Conservation (phyloP, 1,140 invertebrate species). For the Metopolophium dirhodum region DNA sequence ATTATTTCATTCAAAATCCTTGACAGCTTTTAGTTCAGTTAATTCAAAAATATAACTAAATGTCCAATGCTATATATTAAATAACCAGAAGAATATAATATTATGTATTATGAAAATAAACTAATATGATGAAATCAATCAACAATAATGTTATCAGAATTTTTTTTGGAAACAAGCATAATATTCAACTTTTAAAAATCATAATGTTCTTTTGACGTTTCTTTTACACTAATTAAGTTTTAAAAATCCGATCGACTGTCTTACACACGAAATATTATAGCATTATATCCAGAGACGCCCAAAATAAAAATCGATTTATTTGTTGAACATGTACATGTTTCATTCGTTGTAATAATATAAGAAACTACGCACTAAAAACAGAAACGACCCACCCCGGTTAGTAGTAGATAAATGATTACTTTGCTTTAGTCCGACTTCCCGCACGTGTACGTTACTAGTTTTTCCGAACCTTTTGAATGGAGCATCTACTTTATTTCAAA, state of each 20-base stretch:
- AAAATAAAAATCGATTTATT: constrained; percentile 1
- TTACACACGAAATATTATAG: not conserved
- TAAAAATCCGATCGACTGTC: not conserved
- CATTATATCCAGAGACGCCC: not conserved
- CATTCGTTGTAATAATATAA: not conserved
- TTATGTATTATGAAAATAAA: not conserved
- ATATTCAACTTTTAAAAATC: not conserved
- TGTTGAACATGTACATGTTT: not conserved
- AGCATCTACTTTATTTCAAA: not conserved
- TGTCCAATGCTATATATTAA: not conserved
- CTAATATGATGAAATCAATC: not conserved
- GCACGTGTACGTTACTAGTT: not conserved
- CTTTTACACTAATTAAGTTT: not conserved
- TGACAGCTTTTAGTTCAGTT: not conserved
- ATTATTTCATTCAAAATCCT: not conserved
- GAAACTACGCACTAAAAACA: constrained; percentile 19
- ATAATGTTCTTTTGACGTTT: not conserved
- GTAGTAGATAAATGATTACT: constrained; percentile 2
- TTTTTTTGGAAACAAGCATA: not conserved
- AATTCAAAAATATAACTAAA: not conserved
- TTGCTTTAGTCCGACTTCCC: constrained; percentile 13
- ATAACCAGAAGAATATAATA: not conserved
- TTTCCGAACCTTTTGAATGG: not conserved
- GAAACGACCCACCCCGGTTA: not conserved
- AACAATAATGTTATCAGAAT: not conserved